Evolutionary conservation across 2,797 vertebrate genomes (phyloP).

Genomic region (Malacoctenus gilli): DNA sequence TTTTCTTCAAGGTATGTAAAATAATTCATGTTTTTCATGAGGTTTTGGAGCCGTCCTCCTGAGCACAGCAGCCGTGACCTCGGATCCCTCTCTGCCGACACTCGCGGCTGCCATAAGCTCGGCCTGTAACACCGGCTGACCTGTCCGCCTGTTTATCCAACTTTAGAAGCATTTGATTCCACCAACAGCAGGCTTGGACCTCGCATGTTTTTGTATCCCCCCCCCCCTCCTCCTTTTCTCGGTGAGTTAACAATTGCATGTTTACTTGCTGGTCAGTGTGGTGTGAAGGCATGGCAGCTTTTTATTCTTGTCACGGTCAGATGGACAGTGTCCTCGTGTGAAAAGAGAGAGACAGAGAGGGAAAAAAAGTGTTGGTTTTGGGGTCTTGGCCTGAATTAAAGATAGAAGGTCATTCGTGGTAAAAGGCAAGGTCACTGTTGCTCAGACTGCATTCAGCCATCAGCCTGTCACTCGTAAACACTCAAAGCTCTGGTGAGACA

Average conservation of each 20-base stretch:
- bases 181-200: constrained; percentile 17
- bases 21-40: constrained; percentile 37
- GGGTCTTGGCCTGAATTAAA: constrained; percentile 64
- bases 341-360: constrained; percentile 11
- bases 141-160: constrained; percentile 51
- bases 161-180: constrained; percentile 23
- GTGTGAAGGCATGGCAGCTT: constrained; percentile 53
- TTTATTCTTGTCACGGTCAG: constrained; percentile 57
- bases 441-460: constrained; percentile 61
- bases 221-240: constrained; percentile 4
- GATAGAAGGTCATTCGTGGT: constrained; percentile 70
- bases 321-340: constrained; percentile 52
- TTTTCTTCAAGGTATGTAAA: constrained; percentile 26
- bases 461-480: constrained; percentile 72
- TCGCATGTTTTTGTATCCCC: not conserved
- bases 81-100: constrained; percentile 35
- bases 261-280: constrained; percentile 49
- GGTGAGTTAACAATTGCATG: constrained; percentile 52
- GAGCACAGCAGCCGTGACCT: constrained; percentile 44
- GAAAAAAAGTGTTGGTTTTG: constrained; percentile 57
- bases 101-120: constrained; percentile 21
- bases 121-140: constrained; percentile 36
- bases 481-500: constrained; percentile 34
- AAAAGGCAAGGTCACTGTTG: constrained; percentile 78
- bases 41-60: constrained; percentile 34